phyloP scores from a whole-genome alignment of 2,888 invertebrate species.

The Celastrina argiolus region DNA sequence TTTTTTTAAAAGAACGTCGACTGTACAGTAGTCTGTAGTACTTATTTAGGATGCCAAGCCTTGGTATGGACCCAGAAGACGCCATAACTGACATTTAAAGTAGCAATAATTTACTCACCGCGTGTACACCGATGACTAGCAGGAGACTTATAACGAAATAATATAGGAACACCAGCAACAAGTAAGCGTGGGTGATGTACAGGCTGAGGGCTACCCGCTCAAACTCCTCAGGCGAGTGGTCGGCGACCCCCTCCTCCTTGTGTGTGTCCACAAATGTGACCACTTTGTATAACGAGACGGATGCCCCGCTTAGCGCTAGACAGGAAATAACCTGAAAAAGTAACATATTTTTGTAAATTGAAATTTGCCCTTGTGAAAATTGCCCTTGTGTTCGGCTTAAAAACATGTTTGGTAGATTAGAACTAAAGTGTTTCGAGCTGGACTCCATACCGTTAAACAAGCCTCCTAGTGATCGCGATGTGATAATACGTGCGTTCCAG shows the following conservation, averaged over 20 bases:
- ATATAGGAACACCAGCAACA: constrained; percentile 51
- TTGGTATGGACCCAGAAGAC: too few relatives aligned
- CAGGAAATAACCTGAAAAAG: constrained; percentile 48
- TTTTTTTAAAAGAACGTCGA: too few relatives aligned
- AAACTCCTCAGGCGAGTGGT: constrained; percentile 48
- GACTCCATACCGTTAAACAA: too few relatives aligned
- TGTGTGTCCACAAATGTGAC: constrained; percentile 43
- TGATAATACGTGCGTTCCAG: too few relatives aligned
- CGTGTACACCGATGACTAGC: constrained; percentile 56
- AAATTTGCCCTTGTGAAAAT: too few relatives aligned
- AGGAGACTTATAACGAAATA: constrained; percentile 50
- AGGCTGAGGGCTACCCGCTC: constrained; percentile 44
- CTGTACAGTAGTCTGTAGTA: too few relatives aligned
- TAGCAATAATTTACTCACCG: constrained; percentile 42
- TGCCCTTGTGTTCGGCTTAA: too few relatives aligned
- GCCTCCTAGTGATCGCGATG: too few relatives aligned
- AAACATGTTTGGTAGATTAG: too few relatives aligned
- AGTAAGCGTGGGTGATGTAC: constrained; percentile 58
- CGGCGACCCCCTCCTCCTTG: constrained; percentile 38
- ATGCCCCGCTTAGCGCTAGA: constrained; percentile 40
- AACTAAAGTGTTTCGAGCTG: too few relatives aligned
- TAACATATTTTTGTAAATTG: background rate
- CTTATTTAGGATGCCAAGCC: too few relatives aligned
- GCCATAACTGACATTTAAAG: too few relatives aligned
- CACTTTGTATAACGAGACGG: constrained; percentile 51